These are phyloP conservation scores for Delia radicum DNA, from an alignment of 1,140 invertebrate species.

Conservation along the genomic window DNA sequence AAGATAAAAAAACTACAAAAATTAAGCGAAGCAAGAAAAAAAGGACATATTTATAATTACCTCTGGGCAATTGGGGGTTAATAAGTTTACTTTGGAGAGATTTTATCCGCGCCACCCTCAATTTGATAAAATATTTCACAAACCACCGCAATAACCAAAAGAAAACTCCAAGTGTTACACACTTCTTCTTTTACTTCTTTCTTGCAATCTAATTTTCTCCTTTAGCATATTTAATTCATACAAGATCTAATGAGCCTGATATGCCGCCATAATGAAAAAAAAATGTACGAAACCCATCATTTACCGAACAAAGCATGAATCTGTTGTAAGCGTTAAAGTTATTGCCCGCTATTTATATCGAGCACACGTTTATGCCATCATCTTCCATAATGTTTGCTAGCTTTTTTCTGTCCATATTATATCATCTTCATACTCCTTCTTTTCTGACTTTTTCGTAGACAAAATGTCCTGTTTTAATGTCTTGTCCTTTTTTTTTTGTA, in stretches of 20 bases:
- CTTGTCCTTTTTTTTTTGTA: background rate
- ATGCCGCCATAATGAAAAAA: conserved; percentile 28
- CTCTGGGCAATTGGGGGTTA: conserved; percentile 47
- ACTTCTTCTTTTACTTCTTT: background rate
- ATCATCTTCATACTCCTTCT: background rate
- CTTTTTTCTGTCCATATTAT: background rate
- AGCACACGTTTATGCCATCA: background rate
- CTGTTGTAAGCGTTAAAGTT: conserved; percentile 41
- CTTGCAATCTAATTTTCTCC: background rate
- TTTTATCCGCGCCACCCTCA: background rate
- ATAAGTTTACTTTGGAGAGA: background rate
- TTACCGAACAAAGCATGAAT: conserved; percentile 33
- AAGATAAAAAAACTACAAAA: background rate
- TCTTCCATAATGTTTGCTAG: background rate
- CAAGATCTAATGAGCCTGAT: conserved; percentile 47
- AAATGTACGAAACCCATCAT: conserved; percentile 30
- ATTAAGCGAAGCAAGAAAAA: conserved; percentile 28
- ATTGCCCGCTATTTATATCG: background rate
- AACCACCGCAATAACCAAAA: background rate
- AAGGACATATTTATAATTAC: conserved; percentile 51
- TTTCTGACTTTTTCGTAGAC: background rate
- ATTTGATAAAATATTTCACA: background rate
- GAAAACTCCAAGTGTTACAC: background rate
- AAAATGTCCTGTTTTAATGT: background rate
- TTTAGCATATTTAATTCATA: conserved; percentile 33